Evolutionary conservation across 2,113 vertebrate species (phyloP), one percentile per base, ranked within the genome.

Genomic region (Henicopernis longicauda): DNA sequence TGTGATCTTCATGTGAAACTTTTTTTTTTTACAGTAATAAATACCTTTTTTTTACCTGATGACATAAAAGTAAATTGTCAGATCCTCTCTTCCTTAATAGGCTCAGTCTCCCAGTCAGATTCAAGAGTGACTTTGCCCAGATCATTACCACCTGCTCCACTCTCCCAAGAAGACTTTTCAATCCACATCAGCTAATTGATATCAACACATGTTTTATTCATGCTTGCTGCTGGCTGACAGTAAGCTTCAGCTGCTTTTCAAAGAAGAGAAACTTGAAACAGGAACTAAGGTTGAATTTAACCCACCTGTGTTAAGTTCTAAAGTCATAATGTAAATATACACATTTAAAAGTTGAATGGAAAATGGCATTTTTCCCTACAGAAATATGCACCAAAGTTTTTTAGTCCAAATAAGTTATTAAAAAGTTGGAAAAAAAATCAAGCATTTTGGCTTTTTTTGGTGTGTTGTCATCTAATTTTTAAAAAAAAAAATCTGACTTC

Each of bases 401-500:
- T 67, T 20, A 27, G 15, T 55, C 26, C 12, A 42, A 57, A 52
- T 25, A 62, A 79, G 36, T 80, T 15, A 44, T 42, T 38, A 18
- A 3, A 10, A 12, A 7, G 26, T 21, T 54, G 2, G 4, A 11
- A 36, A 34, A 57, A 40, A 47, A 32, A 1, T 5, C 5, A 36
- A 58, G 1, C 0, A 49, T 34, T 80, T 80, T 77, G 7, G 26
- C 3, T 4, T 18, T 66, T 74, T 54, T 10, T 1, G 2, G 4
- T 47, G 13, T n/a, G 8, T 85, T 81, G 7, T 34, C 9, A 40
- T 16, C 5, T 42, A 57, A 61, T 69, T 61, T 15, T 55, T 13
- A 6, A 13, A 63, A 52, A 13, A 63, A 52, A 29, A 67, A 25
- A n/a, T 42, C 22, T 85, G 19, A 13, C 22, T 93, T 55, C 11